Base-by-base conservation (phyloP, 1,140 invertebrate genomes). In the Halesus radiatus region DNA sequence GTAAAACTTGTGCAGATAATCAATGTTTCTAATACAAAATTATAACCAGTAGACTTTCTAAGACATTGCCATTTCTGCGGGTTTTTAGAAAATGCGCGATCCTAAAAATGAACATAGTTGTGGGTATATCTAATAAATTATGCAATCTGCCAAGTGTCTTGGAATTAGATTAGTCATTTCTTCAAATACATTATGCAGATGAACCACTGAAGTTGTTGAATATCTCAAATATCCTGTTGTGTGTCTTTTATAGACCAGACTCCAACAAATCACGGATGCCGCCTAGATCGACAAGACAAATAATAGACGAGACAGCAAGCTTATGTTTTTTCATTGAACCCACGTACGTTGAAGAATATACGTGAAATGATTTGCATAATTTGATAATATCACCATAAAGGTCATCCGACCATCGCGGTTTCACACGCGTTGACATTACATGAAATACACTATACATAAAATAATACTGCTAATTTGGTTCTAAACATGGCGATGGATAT, bases 321-420 rank as follows among this genome's bases (percentile, higher is more conserved):
- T 45, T 45, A 45, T 10, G 37, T 45, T 10, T 45, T 45, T 45
- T 10, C 13, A 52, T 45, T 45, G 37, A n/a, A 18, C 66, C 66
- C 66, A 70, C 66, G 66, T 7, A 20, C 64, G 29, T n/a, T 64
- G 60, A 4, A 4, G 8, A 64, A 64, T 29, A 23, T 4, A 70
- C 32, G 37, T 45, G 66, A 70, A 16, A 13, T 64, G 15, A 22
- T 50, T 70, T 50, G 7, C 45, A 70, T 23, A 64, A 29, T 10
- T 13, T 50, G 23, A 4, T 26, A 22, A 29, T 74, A 74, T 70
- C 70, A 18, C 20, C 70, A 54, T 54, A 74, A 74, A 74, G 70
- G 70, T 74, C 70, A 74, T 13, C 0, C 37, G 10, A 74, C 70
- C 50, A 74, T 74, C 70, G 10, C 29, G 13, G 18, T 18, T 70